Base-by-base conservation (phyloP, 2,113 vertebrate species). In the Synchiropus splendidus region DNA sequence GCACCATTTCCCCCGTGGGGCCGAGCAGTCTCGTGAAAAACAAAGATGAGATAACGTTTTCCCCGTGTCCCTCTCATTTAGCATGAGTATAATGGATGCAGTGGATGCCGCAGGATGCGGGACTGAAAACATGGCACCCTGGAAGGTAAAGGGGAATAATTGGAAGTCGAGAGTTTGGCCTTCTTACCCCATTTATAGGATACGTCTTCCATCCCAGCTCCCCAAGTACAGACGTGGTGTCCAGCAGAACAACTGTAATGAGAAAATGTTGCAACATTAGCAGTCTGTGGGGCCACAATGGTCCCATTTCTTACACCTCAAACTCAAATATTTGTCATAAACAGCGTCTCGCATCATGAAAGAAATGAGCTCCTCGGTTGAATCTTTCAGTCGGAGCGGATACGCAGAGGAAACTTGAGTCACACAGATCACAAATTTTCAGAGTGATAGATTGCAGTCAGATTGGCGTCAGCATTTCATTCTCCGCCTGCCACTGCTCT, bases 151-250 rank as follows among this genome's bases (percentile, higher is more conserved):
- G 45, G 6, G 35, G 6, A 61, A 58, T 46, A 45, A 45, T 45
- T 16, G 2, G 17, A 9, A 18, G 9, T 38, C 42, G 33, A 45
- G 32, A n/a, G n/a, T n/a, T n/a, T n/a, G n/a, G n/a, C n/a, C n/a
- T 14, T 38, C 92, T 93, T 87, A 95, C 92, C 88, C 92, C 90
- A 61, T 95, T 95, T 76, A 94, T 74, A 31, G 92, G 92, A 80
- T 93, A 95, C 1, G 90, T 90, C 82, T 90, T 95, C 92, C 92
- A 95, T 83, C 91, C 90, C 6, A 94, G 84, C 51, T 95, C 92
- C 72, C 92, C 92, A 0, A 95, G 81, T 44, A 86, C 89, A 60
- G 88, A 76, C 17, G 90, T 93, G 61, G 92, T 94, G 82, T 95
- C 92, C 79, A 95, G 86, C 74, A 95, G 82, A 70, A 93, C 88